A percentile compares a stretch with the other conserved stretches of the same genome.
phyloP scores from a whole-genome alignment of 2,888 invertebrate species.

The Cephus rjabovi region DNA sequence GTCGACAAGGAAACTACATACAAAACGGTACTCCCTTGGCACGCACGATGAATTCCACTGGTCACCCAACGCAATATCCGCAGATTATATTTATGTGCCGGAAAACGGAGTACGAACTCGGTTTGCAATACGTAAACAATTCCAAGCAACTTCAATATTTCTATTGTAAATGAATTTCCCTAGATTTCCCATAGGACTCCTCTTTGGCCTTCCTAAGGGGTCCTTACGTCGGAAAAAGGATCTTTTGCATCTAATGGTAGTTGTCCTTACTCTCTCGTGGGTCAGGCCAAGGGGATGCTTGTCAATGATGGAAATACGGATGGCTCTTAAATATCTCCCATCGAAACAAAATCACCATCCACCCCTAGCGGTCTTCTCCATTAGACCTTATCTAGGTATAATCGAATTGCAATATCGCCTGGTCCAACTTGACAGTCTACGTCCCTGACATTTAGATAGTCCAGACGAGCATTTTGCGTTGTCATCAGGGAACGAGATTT shows the following conservation, averaged over 20 bases:
- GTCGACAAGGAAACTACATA: not conserved
- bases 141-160: not conserved
- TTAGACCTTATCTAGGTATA: not conserved
- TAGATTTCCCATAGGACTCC: not conserved
- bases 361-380: not conserved
- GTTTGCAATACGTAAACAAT: not conserved
- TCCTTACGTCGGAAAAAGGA: not conserved
- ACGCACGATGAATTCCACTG: not conserved
- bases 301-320: not conserved
- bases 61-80: not conserved
- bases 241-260: not conserved
- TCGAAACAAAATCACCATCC: not conserved
- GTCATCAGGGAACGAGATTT: too few species aligned
- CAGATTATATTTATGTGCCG: not conserved
- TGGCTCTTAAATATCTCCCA: not conserved
- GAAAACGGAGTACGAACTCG: not conserved
- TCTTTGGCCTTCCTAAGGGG: not conserved
- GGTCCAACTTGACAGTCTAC: not conserved
- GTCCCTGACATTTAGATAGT: not conserved
- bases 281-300: too few species aligned
- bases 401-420: not conserved
- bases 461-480: too few species aligned
- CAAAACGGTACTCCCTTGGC: not conserved
- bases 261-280: not conserved
- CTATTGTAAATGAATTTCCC: not conserved